Percentiles rank a stretch among this genome's conserved stretches.
These are phyloP conservation scores for Sycophila sp. DNA, from an alignment of 1,140 invertebrate species.

Conservation along the genomic window DNA sequence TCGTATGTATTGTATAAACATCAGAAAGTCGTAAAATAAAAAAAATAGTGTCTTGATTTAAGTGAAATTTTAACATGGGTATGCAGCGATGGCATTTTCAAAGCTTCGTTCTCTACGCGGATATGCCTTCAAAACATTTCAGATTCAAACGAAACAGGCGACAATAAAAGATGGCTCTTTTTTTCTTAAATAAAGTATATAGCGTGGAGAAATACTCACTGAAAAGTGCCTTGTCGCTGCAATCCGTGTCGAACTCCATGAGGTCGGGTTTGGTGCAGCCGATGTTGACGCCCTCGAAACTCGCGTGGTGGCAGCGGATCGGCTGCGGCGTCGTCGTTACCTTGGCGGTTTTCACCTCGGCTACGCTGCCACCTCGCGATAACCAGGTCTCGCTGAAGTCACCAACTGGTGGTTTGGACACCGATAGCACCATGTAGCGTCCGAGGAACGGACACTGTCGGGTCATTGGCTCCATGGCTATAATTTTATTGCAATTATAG, in stretches of 20 bases:
- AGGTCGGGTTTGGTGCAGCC: constrained; percentile 60
- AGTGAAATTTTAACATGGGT: too few species aligned
- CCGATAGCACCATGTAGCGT: constrained; percentile 58
- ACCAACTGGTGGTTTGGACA: constrained; percentile 45
- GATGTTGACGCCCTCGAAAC: constrained; percentile 56
- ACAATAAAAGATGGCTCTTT: too few species aligned
- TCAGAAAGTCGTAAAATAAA: too few species aligned
- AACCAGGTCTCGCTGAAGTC: constrained; percentile 38
- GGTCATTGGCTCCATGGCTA: constrained; percentile 58
- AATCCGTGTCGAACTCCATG: constrained; percentile 60
- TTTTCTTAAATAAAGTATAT: too few species aligned
- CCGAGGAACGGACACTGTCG: constrained; percentile 58
- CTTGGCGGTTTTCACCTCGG: constrained; percentile 49
- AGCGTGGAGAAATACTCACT: constrained; percentile 56
- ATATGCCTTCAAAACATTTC: too few species aligned
- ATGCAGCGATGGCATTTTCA: too few species aligned
- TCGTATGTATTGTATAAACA: too few species aligned
- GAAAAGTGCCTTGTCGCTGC: constrained; percentile 57
- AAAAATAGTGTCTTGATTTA: too few species aligned
- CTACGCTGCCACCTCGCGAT: constrained; percentile 46
- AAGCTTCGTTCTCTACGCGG: too few species aligned
- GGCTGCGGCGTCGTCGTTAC: constrained; percentile 47
- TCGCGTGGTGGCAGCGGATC: constrained; percentile 52
- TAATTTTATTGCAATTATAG: too few species aligned
- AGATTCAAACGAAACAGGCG: too few species aligned